Evolutionary conservation across 2,888 invertebrate species (phyloP), one percentile per base, ranked within the genome.

Genomic region (Apodemia hepburni): DNA sequence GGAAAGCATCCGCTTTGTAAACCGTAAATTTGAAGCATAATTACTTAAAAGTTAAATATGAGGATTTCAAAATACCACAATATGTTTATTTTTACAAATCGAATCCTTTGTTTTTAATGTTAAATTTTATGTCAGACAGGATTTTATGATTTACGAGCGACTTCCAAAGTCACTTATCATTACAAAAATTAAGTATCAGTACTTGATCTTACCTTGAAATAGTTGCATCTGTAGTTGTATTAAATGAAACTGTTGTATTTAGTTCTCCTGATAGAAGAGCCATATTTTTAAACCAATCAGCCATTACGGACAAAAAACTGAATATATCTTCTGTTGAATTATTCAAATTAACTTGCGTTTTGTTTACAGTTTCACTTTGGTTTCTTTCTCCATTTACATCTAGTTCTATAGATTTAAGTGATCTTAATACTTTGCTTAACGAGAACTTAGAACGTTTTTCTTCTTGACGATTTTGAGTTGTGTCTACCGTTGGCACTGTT

Each of bases 241-340:
- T 57, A 29, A n/a, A 8, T 15, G 57, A 12, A 57, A 29, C 35
- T 15, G 58, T 59, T 27, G 59, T 45, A 69, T 62, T 64, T 8
- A 66, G 61, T 29, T 69, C 68, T n/a, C 66, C 71, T 17, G 74
- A 71, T 6, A 67, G 64, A 18, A 67, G 66, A 27, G 80, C 76
- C 60, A 85, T 65, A 12, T 65, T 66, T 58, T 70, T 70, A 59
- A 87, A 85, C 79, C 79, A 84, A 66, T 79, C 71, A 0, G 81
- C 73, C 2, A 85, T 62, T 57, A 75, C 63, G 33, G 64, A 62
- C 7, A 86, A 78, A 49, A 85, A 78, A 65, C 74, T 74, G 0
- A 77, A 38, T 17, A 71, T 69, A 27, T 61, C 58, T 22, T 58
- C 29, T 1, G 15, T 58, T 47, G 38, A 33, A 42, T 51, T 61